A percentile compares a stretch with the other conserved stretches of the same genome.
phyloP scores from a whole-genome alignment of 2,797 vertebrate species.

The Myripristis jacobus region DNA sequence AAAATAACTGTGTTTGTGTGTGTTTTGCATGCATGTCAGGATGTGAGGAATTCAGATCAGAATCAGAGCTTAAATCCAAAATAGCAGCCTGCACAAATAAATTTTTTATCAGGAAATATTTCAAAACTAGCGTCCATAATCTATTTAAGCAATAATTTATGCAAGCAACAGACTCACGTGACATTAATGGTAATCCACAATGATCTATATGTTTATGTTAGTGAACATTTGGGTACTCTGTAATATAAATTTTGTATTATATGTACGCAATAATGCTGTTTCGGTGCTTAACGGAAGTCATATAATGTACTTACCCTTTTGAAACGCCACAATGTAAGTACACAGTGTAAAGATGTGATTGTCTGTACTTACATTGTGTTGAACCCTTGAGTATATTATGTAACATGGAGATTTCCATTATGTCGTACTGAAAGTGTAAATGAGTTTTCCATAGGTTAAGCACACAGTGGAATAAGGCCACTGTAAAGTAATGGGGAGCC shows the following conservation, averaged over 20 bases:
- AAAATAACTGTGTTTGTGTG: no score
- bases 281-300: neutral
- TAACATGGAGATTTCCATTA: neutral
- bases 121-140: no score
- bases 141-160: no score
- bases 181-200: no score
- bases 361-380: neutral
- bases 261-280: neutral
- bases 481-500: conserved; percentile 2
- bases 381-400: neutral
- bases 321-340: neutral
- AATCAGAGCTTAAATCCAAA: no score
- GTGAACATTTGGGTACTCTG: no score
- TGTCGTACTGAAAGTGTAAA: conserved; percentile 11
- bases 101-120: no score
- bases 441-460: neutral
- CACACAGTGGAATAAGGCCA: neutral
- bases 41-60: no score
- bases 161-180: no score
- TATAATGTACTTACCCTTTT: neutral
- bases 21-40: no score
- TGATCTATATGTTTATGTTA: no score
- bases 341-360: neutral
- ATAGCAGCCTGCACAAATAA: no score
- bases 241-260: neutral